phyloP scores from a whole-genome alignment of 2,797 vertebrate genomes.

The Morus bassanus region DNA sequence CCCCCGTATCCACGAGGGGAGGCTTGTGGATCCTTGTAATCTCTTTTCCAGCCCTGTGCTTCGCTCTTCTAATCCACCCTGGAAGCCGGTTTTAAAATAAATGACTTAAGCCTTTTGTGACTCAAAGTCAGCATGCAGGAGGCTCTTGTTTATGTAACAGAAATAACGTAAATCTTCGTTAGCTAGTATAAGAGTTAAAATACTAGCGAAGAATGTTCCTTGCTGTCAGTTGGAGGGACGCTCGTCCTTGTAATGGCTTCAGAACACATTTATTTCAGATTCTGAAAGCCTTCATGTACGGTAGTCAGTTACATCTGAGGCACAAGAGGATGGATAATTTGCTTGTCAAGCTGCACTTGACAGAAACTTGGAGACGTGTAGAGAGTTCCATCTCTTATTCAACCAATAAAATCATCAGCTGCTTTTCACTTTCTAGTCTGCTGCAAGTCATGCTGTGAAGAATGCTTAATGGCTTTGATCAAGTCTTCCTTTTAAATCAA shows the following conservation, averaged over 20 bases:
- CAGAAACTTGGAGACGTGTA: background rate
- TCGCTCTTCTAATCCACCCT: background rate
- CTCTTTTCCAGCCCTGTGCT: background rate
- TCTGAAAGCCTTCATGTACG: rapidly evolving
- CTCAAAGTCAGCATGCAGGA: background rate
- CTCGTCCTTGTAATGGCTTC: background rate
- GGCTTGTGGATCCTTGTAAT: background rate
- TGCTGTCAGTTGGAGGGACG: rapidly evolving
- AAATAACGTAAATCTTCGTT: background rate
- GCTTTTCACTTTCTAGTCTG: background rate
- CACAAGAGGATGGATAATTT: background rate
- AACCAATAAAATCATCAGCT: background rate
- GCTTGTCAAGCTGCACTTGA: background rate
- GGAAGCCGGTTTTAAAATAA: conserved; percentile 12
- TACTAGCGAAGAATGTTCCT: background rate
- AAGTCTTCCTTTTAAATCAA: background rate
- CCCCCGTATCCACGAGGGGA: background rate
- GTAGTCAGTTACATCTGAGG: background rate
- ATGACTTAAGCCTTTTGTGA: background rate
- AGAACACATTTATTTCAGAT: background rate
- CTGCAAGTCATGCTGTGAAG: background rate
- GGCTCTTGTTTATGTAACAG: background rate
- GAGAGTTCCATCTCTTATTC: background rate
- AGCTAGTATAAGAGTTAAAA: background rate
- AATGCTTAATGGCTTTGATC: background rate